Percentiles rank a stretch among this genome's conserved stretches.
phyloP scores from a whole-genome alignment of 1,140 invertebrate species.

The Cecropterus lyciades region DNA sequence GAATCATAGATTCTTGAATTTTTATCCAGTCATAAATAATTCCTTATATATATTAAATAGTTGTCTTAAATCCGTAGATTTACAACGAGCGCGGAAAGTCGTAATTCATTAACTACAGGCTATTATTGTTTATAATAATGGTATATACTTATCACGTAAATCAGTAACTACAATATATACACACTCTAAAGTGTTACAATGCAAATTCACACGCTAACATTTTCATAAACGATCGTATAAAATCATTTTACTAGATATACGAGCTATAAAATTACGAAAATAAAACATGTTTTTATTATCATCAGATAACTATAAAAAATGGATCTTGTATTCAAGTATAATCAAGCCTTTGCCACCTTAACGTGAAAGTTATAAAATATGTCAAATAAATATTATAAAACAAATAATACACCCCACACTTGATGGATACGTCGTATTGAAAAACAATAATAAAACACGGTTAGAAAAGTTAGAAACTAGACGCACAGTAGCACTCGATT shows the following conservation, averaged over 20 bases:
- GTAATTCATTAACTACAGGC: too few relatives aligned
- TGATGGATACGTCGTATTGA: slow-evolving; percentile 26
- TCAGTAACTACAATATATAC: too few relatives aligned
- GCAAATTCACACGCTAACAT: background rate
- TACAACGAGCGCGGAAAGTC: too few relatives aligned
- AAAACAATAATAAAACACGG: slow-evolving; percentile 51
- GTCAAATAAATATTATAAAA: background rate
- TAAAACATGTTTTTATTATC: slow-evolving; percentile 4
- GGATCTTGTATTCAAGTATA: background rate
- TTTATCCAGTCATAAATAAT: too few relatives aligned
- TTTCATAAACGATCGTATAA: background rate
- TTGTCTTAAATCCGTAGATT: too few relatives aligned
- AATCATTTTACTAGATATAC: background rate
- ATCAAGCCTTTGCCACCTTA: background rate
- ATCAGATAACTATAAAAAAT: background rate
- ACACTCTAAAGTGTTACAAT: background rate
- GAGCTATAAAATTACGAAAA: background rate
- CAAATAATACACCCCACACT: too few relatives aligned
- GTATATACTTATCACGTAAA: too few relatives aligned
- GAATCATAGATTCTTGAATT: too few relatives aligned
- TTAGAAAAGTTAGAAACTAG: slow-evolving; percentile 15
- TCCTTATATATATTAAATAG: too few relatives aligned
- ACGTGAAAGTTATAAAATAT: background rate
- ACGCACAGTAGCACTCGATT: slow-evolving; percentile 41
- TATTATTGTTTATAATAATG: too few relatives aligned